Percentiles rank a stretch among this genome's conserved stretches.
phyloP scores from a whole-genome alignment of 2,888 invertebrate genomes.

The Diaphora mendica region DNA sequence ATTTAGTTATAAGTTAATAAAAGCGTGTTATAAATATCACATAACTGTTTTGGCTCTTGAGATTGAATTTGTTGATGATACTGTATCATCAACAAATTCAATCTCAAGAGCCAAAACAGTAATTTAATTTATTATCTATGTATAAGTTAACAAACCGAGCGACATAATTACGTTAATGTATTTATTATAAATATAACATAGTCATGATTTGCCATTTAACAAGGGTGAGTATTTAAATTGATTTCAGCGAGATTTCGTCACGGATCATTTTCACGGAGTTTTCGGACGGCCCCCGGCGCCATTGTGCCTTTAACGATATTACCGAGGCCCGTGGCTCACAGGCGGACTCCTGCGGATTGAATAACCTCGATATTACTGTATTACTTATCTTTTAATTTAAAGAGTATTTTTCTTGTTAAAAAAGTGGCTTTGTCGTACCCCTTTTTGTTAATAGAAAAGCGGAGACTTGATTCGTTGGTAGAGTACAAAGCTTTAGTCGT shows the following conservation, averaged over 20 bases:
- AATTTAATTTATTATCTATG: conserved; percentile 32
- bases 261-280: conserved; percentile 66
- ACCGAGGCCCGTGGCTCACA: conserved; percentile 39
- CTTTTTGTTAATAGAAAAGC: conserved; percentile 63
- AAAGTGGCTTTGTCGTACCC: conserved; percentile 63
- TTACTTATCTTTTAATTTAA: conserved; percentile 66
- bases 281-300: conserved; percentile 58
- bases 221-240: conserved; percentile 77
- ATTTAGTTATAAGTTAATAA: neutral
- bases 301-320: conserved; percentile 77
- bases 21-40: neutral
- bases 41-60: too few relatives aligned
- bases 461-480: conserved; percentile 69
- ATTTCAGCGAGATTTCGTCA: conserved; percentile 75
- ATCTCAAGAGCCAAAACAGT: conserved; percentile 18
- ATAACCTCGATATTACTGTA: conserved; percentile 69
- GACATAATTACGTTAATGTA: conserved; percentile 44
- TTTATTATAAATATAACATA: conserved; percentile 47
- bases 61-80: too few relatives aligned
- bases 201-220: conserved; percentile 65
- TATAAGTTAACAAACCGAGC: conserved; percentile 24
- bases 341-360: conserved; percentile 64
- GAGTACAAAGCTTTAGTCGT: conserved; percentile 63
- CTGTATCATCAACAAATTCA: conserved; percentile 7
- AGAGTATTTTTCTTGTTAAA: conserved; percentile 62